These are phyloP conservation scores for Erinaceus europaeus DNA, from an alignment of 2,113 vertebrate species.

Conservation along the genomic window DNA sequence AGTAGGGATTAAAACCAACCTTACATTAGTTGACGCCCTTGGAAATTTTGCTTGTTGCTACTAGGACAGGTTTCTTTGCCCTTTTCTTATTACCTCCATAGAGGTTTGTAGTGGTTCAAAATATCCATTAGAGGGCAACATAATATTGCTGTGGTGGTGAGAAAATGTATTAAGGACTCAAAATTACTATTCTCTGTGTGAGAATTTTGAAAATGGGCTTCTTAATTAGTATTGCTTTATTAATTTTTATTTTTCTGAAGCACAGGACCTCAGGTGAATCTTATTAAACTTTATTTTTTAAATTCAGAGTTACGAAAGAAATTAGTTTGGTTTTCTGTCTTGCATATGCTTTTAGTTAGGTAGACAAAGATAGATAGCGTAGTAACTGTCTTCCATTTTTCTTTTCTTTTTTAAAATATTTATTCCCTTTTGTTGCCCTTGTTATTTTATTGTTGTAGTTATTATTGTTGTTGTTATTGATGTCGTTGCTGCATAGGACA, in stretches of 20 bases:
- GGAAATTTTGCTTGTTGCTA: background rate
- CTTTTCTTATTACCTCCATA: background rate
- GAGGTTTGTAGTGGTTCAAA: slow-evolving; percentile 69
- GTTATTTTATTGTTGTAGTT: too few relatives aligned
- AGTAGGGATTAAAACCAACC: background rate
- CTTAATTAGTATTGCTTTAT: background rate
- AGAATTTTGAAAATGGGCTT: background rate
- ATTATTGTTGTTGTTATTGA: too few relatives aligned
- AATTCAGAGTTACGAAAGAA: too few relatives aligned
- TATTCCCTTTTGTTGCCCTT: too few relatives aligned
- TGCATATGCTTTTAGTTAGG: background rate
- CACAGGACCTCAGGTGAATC: too few relatives aligned
- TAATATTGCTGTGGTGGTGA: slow-evolving; percentile 70
- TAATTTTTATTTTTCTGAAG: background rate
- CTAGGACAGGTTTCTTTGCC: background rate
- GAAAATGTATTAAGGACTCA: background rate
- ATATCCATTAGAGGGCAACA: slow-evolving; percentile 80
- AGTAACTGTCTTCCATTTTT: slow-evolving; percentile 7
- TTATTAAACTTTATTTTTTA: too few relatives aligned
- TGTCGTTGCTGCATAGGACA: too few relatives aligned
- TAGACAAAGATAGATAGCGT: background rate
- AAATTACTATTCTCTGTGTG: background rate
- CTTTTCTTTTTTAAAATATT: slow-evolving; percentile 39
- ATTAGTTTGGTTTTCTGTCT: background rate
- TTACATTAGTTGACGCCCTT: slow-evolving; percentile 2